Conservation (phyloP, 2,797 vertebrate genomes). For the Rhadinocentrus ornatus region DNA sequence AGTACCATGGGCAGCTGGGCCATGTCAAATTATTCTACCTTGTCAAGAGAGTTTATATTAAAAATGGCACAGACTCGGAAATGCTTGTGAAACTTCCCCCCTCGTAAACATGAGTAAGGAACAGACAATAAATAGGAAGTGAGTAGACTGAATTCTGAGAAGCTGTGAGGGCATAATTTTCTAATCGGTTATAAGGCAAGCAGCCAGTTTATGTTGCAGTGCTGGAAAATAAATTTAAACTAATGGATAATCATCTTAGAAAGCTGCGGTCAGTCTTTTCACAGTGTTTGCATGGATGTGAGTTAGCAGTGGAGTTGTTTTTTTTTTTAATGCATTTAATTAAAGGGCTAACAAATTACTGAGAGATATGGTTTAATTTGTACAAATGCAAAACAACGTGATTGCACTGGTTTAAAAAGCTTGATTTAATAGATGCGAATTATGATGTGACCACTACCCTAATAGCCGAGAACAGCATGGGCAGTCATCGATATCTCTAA, state of each 20-base stretch:
- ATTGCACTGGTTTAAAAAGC: neutral
- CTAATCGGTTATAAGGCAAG: constrained; percentile 68
- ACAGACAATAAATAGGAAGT: constrained; percentile 73
- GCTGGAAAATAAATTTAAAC: constrained; percentile 50
- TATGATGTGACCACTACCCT: neutral
- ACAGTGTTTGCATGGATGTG: constrained; percentile 65
- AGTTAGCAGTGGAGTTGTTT: constrained; percentile 37
- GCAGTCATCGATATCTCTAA: neutral
- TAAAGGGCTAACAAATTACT: neutral
- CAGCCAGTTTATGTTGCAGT: constrained; percentile 65
- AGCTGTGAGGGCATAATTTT: constrained; percentile 74
- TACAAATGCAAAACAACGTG: neutral
- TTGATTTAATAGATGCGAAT: neutral
- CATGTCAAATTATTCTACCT: constrained; percentile 12
- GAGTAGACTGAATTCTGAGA: constrained; percentile 76
- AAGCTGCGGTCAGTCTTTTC: constrained; percentile 65
- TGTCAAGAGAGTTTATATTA: constrained; percentile 49
- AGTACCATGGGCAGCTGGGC: constrained; percentile 8
- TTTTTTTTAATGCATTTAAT: constrained; percentile 17
- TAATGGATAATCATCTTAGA: constrained; percentile 68
- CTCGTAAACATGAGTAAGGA: constrained; percentile 68
- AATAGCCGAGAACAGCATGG: neutral
- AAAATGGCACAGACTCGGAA: constrained; percentile 39
- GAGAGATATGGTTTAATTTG: neutral
- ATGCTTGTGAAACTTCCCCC: constrained; percentile 58